A percentile compares a stretch with the other conserved stretches of the same genome.
These are phyloP conservation scores for Euclidia mi DNA, from an alignment of 2,888 invertebrate species.

Conservation along the genomic window DNA sequence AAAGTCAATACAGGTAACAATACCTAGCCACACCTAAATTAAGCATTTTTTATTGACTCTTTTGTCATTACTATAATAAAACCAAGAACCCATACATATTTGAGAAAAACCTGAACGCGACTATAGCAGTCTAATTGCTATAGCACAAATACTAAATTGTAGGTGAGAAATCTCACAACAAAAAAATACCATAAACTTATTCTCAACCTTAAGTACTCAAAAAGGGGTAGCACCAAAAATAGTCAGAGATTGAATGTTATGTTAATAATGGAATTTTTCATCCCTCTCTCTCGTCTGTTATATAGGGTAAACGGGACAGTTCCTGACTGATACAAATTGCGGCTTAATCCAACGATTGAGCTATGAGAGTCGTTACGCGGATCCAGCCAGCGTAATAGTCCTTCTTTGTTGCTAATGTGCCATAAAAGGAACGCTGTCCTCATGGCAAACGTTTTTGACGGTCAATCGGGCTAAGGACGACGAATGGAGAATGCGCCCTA, in stretches of 20 bases:
- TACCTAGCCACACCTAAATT: too few species aligned
- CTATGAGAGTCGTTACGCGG: constrained; percentile 81
- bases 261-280: constrained; percentile 68
- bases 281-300: constrained; percentile 64
- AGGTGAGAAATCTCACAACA: too few species aligned
- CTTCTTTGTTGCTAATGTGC: constrained; percentile 83
- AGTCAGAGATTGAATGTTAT: constrained; percentile 60
- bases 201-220: not conserved
- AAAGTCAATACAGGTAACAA: too few species aligned
- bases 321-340: constrained; percentile 80
- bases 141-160: too few species aligned
- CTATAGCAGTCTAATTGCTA: too few species aligned
- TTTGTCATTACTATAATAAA: too few species aligned
- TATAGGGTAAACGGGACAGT: constrained; percentile 75
- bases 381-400: constrained; percentile 77
- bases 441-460: constrained; percentile 62
- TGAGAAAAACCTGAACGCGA: too few species aligned
- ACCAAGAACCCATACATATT: too few species aligned
- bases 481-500: constrained; percentile 48
- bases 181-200: constrained; percentile 6
- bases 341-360: constrained; percentile 83
- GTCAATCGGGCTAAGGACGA: constrained; percentile 64
- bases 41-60: too few species aligned
- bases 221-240: constrained; percentile 25
- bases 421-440: constrained; percentile 73